Evolutionary conservation across 2,888 invertebrate genomes (phyloP).

Genomic region (Pollenia griseotomentosa): DNA sequence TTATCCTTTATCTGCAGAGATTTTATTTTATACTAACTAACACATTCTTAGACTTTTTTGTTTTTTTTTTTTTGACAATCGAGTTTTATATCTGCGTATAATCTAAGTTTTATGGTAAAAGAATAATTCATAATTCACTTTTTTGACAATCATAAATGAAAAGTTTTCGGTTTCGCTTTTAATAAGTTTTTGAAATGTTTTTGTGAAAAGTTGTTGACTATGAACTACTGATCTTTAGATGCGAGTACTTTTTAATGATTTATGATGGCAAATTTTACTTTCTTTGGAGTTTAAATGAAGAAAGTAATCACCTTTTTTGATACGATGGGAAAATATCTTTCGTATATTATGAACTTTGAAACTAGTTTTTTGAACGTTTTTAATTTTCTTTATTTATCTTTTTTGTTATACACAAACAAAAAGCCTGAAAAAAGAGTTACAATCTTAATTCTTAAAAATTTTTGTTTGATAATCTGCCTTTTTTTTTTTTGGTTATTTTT

Average conservation of each 20-base stretch:
- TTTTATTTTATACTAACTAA: too few relatives aligned
- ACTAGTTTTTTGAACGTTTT: neutral
- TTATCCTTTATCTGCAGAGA: too few relatives aligned
- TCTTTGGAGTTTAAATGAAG: neutral
- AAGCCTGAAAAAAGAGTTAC: too few relatives aligned
- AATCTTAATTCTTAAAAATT: too few relatives aligned
- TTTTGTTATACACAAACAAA: neutral
- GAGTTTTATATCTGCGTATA: too few relatives aligned
- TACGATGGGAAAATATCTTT: conserved; percentile 22
- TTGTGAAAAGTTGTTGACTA: neutral
- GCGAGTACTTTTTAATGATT: conserved; percentile 9
- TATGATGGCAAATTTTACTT: conserved; percentile 20
- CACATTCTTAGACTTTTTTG: too few relatives aligned
- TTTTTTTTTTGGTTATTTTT: too few relatives aligned
- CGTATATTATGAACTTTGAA: neutral
- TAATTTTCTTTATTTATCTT: neutral
- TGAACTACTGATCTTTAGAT: conserved; percentile 27
- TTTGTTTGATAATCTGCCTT: too few relatives aligned
- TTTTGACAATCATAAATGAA: neutral
- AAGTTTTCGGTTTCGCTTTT: neutral
- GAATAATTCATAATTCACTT: conserved; percentile 12
- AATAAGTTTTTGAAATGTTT: neutral
- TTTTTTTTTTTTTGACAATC: too few relatives aligned
- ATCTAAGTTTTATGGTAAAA: neutral
- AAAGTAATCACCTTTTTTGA: conserved; percentile 11